Evolutionary conservation across 2,888 invertebrate genomes (phyloP).

Genomic region (Mythimna ferrago): DNA sequence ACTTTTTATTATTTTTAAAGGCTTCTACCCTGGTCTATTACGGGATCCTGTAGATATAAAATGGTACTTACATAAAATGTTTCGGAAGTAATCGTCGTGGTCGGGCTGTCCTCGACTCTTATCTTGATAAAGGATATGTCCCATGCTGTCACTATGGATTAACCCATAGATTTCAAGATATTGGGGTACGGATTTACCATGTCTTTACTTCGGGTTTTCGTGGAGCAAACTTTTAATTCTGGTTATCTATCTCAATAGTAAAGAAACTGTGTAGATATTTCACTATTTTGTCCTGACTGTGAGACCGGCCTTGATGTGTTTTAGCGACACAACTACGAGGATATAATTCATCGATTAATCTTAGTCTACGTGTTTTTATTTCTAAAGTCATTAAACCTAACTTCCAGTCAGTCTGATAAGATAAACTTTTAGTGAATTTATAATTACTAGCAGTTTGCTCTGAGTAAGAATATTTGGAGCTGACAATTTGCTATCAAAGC

Average conservation of each 20-base stretch:
- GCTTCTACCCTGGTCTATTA: too few relatives aligned
- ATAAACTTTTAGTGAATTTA: conserved; percentile 18
- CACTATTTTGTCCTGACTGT: not conserved
- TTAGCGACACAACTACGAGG: not conserved
- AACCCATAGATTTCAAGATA: conserved; percentile 53
- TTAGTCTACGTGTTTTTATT: conserved; percentile 14
- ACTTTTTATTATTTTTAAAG: too few relatives aligned
- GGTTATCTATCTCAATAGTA: not conserved
- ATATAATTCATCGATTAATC: conserved; percentile 24
- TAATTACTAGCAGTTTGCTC: conserved; percentile 6
- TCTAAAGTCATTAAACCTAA: conserved; percentile 9
- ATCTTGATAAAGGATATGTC: conserved; percentile 56
- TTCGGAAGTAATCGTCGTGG: conserved; percentile 37
- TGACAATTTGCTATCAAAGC: not conserved
- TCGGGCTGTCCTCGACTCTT: conserved; percentile 32
- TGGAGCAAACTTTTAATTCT: conserved; percentile 31
- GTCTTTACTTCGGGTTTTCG: conserved; percentile 30
- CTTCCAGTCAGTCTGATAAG: conserved; percentile 12
- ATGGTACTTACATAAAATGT: conserved; percentile 39
- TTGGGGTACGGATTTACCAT: conserved; percentile 31
- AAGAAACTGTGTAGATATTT: conserved; percentile 2
- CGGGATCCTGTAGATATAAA: conserved; percentile 24
- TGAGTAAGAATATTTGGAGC: conserved; percentile 23
- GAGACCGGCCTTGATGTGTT: not conserved
- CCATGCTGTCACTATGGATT: conserved; percentile 53